Evolutionary conservation across 2,797 vertebrate species (phyloP).

Genomic region (Smutsia temminckii): DNA sequence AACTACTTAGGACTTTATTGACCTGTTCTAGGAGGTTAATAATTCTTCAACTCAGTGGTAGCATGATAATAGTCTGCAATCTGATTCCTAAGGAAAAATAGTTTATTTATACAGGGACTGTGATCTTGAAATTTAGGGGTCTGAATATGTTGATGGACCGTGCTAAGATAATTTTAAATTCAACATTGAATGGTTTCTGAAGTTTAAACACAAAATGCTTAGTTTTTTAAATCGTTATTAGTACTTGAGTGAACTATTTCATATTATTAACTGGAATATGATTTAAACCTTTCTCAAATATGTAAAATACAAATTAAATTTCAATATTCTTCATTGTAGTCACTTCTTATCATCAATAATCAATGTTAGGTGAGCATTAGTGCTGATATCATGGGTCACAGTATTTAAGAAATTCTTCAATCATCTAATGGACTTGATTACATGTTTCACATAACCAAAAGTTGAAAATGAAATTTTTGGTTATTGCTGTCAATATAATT

Average conservation of each 20-base stretch:
- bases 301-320: neutral
- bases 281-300: slow-evolving; percentile 27
- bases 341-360: neutral
- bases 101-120: neutral
- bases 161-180: slow-evolving; percentile 10
- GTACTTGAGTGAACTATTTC: slow-evolving; percentile 5
- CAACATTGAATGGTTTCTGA: slow-evolving; percentile 22
- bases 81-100: neutral
- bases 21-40: neutral
- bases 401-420: slow-evolving; percentile 3
- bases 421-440: neutral
- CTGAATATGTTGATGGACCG: neutral
- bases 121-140: neutral
- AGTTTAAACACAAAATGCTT: neutral
- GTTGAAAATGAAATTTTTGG: slow-evolving; percentile 6
- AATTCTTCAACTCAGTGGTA: neutral
- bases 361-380: neutral
- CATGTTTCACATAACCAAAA: neutral
- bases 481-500: neutral
- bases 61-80: neutral
- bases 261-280: neutral
- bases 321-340: neutral
- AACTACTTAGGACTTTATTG: neutral
- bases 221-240: neutral
- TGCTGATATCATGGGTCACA: neutral